Evolutionary conservation across 2,888 invertebrate species (phyloP), one percentile per base, ranked within the genome.

Genomic region (Sinelater perroti): DNA sequence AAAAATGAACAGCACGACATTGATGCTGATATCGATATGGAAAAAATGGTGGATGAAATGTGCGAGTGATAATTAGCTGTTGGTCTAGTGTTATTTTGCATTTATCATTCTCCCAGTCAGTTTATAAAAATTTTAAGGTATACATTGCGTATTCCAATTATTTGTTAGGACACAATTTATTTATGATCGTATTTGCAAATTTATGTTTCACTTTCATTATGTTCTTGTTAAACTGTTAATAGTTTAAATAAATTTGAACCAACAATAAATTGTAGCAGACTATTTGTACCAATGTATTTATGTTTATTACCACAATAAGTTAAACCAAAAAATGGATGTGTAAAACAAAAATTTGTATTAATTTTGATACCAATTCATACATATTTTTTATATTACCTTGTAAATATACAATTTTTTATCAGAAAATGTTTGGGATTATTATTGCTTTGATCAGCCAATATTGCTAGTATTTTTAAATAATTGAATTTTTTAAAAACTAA

Each of bases 21-120:
- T 67, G 85, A 86, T 73, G 82, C 85, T 68, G 88, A 89, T 78
- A 84, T 87, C 76, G 88, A 88, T 77, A 88, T 89, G 87, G 88
- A 89, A 79, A 88, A 89, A 79, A 86, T 89, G 81, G 88, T 88
- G 66, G 84, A 87, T 67, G 86, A 88, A 77, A 86, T 85, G 77
- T 83, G 83, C 75, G 83, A 83, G 79, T 83, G 81, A 81, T 58
- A 53, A 35, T 16, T 49, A 20, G 21, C 14, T 53, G 35, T 47
- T 16, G 28, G 52, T 57, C 38, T 52, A 40, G 20, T 52, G 51
- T 50, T 17, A 26, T 21, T 44, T 55, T 54, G 59, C 59, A 59
- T 59, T 59, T 59, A 59, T n/a, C 18, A 53, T 30, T 20, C 31
- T 42, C 20, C 14, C 18, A 18, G 20, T 46, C 26, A 24, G 36